phyloP scores from a whole-genome alignment of 2,113 vertebrate species.

The Girardinichthys multiradiatus region DNA sequence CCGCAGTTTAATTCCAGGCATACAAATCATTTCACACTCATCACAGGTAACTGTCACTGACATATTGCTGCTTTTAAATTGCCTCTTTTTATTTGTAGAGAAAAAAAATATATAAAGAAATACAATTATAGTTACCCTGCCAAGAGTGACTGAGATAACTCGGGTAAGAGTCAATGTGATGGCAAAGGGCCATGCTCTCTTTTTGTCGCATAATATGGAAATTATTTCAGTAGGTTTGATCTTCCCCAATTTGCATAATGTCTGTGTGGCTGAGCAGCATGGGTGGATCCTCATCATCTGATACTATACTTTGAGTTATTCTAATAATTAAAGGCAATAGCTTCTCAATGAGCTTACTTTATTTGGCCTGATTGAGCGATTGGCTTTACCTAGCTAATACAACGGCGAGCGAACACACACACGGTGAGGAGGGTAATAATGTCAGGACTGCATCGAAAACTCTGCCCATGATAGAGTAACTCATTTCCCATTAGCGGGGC shows the following conservation, averaged over 20 bases:
- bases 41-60: constrained; percentile 34
- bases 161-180: constrained; percentile 33
- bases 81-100: constrained; percentile 34
- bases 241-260: constrained; percentile 52
- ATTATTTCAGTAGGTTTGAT: constrained; percentile 68
- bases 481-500: constrained; percentile 67
- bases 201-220: constrained; percentile 61
- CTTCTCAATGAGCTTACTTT: constrained; percentile 48
- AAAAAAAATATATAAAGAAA: constrained; percentile 14
- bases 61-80: constrained; percentile 44
- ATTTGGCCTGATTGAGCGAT: constrained; percentile 63
- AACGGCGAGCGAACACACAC: constrained; percentile 20
- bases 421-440: constrained; percentile 48
- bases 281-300: constrained; percentile 47
- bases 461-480: constrained; percentile 63
- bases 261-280: constrained; percentile 42
- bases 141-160: constrained; percentile 62
- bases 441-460: constrained; percentile 31
- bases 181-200: constrained; percentile 48
- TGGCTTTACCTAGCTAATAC: constrained; percentile 33
- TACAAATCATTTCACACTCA: constrained; percentile 22
- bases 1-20: constrained; percentile 1
- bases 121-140: constrained; percentile 49
- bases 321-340: constrained; percentile 66
- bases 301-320: constrained; percentile 57